Percentiles rank a stretch among this genome's conserved stretches.
These are phyloP conservation scores for Saguinus imperator DNA, from an alignment of 2,113 vertebrate species.

Conservation along the genomic window DNA sequence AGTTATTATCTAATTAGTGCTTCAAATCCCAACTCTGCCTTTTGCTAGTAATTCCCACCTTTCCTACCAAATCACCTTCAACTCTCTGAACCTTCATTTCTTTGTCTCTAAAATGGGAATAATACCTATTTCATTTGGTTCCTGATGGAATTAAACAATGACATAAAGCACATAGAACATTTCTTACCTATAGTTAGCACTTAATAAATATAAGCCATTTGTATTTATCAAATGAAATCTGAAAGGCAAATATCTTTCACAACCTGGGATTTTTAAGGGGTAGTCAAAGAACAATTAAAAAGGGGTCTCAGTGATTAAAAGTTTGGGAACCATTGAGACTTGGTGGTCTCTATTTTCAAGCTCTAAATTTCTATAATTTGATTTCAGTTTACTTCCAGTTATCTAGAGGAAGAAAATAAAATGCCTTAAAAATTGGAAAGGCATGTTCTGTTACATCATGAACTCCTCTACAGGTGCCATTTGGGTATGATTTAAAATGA, in stretches of 20 bases:
- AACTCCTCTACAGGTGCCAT: neutral
- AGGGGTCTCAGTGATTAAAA: neutral
- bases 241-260: neutral
- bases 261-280: neutral
- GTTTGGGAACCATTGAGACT: neutral
- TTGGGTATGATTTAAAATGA: neutral
- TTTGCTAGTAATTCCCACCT: neutral
- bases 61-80: neutral
- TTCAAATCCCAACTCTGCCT: neutral
- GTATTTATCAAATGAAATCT: neutral
- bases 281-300: neutral
- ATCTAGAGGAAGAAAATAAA: slow-evolving; percentile 35
- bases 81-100: neutral
- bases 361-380: neutral
- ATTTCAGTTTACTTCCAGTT: neutral
- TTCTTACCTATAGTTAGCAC: neutral
- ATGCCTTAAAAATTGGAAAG: slow-evolving; percentile 39
- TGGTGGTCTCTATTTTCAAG: slow-evolving; percentile 10
- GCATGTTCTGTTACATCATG: neutral
- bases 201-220: neutral
- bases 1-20: neutral
- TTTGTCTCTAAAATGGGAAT: neutral
- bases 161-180: neutral
- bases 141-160: neutral
- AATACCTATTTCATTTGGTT: neutral